These are phyloP conservation scores for Eupsilia transversa DNA, from an alignment of 2,888 invertebrate species.

Conservation along the genomic window DNA sequence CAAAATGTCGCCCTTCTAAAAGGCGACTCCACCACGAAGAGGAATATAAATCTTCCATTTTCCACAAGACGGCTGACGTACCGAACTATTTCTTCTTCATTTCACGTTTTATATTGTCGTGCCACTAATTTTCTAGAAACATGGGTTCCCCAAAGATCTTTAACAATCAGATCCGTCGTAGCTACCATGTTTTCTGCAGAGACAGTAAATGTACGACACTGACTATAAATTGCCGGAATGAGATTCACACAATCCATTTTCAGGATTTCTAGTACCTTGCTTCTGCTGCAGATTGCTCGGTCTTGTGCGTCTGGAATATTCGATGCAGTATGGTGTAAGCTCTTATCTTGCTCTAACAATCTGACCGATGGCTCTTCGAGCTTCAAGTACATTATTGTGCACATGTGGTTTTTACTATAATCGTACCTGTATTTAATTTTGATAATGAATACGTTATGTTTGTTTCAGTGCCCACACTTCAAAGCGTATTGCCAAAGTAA, in stretches of 20 bases:
- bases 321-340: neutral
- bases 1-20: conserved; percentile 1
- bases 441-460: conserved; percentile 53
- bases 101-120: conserved; percentile 15
- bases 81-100: conserved; percentile 8
- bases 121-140: neutral
- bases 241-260: neutral
- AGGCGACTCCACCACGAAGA: neutral
- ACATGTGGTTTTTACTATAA: neutral
- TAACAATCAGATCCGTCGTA: neutral
- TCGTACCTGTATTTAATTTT: neutral
- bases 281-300: neutral
- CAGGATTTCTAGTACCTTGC: neutral
- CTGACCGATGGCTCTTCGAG: neutral
- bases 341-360: neutral
- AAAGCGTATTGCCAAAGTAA: conserved; percentile 93
- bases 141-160: neutral
- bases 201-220: neutral
- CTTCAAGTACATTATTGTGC: neutral
- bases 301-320: neutral
- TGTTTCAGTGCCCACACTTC: conserved; percentile 93
- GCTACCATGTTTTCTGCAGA: neutral
- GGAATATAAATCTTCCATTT: conserved; percentile 15
- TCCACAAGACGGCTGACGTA: neutral
- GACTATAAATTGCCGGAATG: neutral